Conservation (phyloP, 2,888 invertebrate species). For the Eubasilissa splendida region DNA sequence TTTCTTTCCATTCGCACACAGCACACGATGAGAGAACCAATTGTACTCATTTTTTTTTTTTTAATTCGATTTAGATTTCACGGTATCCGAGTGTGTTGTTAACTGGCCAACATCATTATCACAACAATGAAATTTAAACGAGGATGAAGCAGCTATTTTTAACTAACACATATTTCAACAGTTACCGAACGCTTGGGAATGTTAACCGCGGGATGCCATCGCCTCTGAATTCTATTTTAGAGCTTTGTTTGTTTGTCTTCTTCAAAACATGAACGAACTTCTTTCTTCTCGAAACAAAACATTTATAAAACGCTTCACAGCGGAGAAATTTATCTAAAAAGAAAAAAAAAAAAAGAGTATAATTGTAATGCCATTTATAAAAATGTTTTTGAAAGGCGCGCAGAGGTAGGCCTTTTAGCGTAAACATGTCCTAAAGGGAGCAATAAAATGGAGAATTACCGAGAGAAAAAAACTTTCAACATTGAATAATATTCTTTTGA, state of each 20-base stretch:
- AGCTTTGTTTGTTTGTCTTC: slow-evolving; percentile 24
- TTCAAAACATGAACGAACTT: slow-evolving; percentile 1
- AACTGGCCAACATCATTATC: not conserved
- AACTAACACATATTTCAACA: slow-evolving; percentile 6
- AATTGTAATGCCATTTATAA: not conserved
- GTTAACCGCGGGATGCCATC: slow-evolving; percentile 8
- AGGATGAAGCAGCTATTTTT: slow-evolving; percentile 12
- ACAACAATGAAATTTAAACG: not conserved
- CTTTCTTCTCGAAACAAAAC: not conserved
- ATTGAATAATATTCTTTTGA: not conserved
- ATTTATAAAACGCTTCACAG: not conserved
- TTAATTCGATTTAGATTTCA: too few species aligned
- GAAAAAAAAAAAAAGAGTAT: too few species aligned
- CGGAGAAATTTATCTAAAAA: not conserved
- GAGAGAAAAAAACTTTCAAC: slow-evolving; percentile 11
- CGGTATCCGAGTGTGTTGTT: not conserved
- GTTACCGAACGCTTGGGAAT: not conserved
- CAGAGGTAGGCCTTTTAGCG: not conserved
- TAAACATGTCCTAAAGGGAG: slow-evolving; percentile 5
- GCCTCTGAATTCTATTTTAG: slow-evolving; percentile 16
- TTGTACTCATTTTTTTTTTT: too few species aligned
- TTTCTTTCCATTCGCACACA: too few species aligned
- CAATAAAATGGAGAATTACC: not conserved
- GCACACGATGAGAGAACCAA: too few species aligned
- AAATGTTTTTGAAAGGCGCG: not conserved